Base-by-base conservation (phyloP, 2,888 invertebrate genomes). In the Alentia gelatinosa region DNA sequence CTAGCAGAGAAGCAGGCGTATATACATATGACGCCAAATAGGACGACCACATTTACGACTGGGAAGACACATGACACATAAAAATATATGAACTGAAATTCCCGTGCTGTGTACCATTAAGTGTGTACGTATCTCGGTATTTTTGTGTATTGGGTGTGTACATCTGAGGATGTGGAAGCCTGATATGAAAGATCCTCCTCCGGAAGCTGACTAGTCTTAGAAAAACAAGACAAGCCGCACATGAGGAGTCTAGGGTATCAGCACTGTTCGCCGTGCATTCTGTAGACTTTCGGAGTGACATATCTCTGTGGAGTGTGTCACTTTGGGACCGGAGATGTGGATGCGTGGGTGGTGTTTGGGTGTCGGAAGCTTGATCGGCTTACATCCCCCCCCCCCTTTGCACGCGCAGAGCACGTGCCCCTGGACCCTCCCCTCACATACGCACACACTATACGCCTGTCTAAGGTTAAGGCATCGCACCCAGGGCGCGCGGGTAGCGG, bases 381-480 rank as follows among this genome's bases (percentile, higher is more conserved):
- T 33, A 26, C 33, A 74, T 74, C 19, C 3, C 26, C 30, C 74
- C 26, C 7, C 74, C 74, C 33, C 33, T 33, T 33, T 74, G 26
- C 3, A 26, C 74, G 26, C 12, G 74, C 74, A 26, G 9, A 30
- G 26, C 74, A 33, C 26, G 33, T 74, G 9, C 47, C 9, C 47
- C 47, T 19, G 9, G 9, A 47, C 47, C 19, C 47, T 47, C 9
- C 47, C 47, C 47, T 47, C 47, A 47, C 47, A 9, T 19, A 47
- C 47, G 9, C 9, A 47, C 47, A 19, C 47, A 47, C 47, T 15
- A 26, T 12, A 74, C 30, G 12, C 74, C 74, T 33, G 12, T 74
- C 74, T 74, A 74, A 26, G 74, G 74, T 74, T 74, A 74, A 79
- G 39, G 37, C 79, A 68, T 68, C 30, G 68, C 79, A 37, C 37